Percentiles rank a stretch among this genome's conserved stretches.
These are phyloP conservation scores for Watsonalla binaria DNA, from an alignment of 2,888 invertebrate genomes.

Conservation along the genomic window DNA sequence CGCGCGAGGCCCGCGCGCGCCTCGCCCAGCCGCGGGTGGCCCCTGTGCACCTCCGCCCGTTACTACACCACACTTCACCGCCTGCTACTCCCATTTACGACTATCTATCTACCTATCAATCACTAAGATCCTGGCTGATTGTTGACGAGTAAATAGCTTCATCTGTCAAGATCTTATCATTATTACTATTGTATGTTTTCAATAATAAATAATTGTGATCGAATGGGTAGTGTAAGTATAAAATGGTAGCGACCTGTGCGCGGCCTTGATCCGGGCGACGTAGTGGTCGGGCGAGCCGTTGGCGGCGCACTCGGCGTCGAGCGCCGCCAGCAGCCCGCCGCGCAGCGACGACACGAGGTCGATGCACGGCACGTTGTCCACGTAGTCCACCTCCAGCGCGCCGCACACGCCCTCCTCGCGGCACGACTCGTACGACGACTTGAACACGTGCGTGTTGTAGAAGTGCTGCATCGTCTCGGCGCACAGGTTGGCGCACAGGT, in stretches of 20 bases:
- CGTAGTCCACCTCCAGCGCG: constrained; percentile 94
- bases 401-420: constrained; percentile 94
- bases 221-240: no score
- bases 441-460: constrained; percentile 98
- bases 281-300: constrained; percentile 82
- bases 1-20: constrained; percentile 88
- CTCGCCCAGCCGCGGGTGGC: constrained; percentile 89
- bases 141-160: no score
- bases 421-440: constrained; percentile 95
- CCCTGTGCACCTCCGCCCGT: constrained; percentile 62
- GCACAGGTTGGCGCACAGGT: constrained; percentile 95
- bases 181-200: no score
- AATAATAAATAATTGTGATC: no score
- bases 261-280: constrained; percentile 52
- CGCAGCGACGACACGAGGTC: constrained; percentile 96
- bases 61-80: no score
- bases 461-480: constrained; percentile 99
- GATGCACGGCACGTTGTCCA: constrained; percentile 97
- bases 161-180: no score
- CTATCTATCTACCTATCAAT: no score
- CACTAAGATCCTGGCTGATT: no score
- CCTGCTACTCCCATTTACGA: no score
- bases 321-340: constrained; percentile 93
- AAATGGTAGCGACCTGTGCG: constrained; percentile 38
- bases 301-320: constrained; percentile 94